Percentiles rank a stretch among this genome's conserved stretches.
phyloP scores from a whole-genome alignment of 1,140 invertebrate species.

The Drosophila prosaltans region DNA sequence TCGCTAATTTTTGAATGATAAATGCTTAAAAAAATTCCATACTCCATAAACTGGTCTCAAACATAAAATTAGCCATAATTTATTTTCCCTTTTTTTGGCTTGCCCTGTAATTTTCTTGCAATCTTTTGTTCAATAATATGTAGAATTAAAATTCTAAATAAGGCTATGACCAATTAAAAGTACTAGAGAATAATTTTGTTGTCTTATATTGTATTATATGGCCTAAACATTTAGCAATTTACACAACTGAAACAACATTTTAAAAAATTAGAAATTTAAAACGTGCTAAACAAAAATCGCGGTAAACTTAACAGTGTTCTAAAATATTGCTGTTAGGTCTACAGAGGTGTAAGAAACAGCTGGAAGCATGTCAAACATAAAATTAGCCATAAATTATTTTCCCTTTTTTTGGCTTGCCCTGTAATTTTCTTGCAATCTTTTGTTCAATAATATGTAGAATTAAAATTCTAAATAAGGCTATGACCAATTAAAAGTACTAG shows the following conservation, averaged over 20 bases:
- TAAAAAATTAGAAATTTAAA: background rate
- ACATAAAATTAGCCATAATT: slow-evolving; percentile 37
- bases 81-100: background rate
- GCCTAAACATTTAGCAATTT: background rate
- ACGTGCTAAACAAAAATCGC: background rate
- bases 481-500: background rate
- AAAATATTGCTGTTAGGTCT: too few relatives aligned
- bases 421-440: slow-evolving; percentile 17
- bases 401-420: background rate
- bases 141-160: background rate
- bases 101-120: slow-evolving; percentile 13
- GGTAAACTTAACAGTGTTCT: too few relatives aligned
- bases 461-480: background rate
- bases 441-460: background rate
- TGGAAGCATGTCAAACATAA: too few relatives aligned
- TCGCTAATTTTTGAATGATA: slow-evolving; percentile 35
- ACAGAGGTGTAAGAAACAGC: too few relatives aligned
- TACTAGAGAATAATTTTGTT: too few relatives aligned
- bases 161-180: background rate
- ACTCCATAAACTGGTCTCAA: background rate
- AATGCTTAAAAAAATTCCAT: slow-evolving; percentile 22
- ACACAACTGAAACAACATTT: background rate
- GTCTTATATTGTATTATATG: too few relatives aligned
- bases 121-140: background rate
- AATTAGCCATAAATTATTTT: slow-evolving; percentile 33